Base-by-base conservation (phyloP, 2,797 vertebrate species). In the Cryptoprocta ferox region DNA sequence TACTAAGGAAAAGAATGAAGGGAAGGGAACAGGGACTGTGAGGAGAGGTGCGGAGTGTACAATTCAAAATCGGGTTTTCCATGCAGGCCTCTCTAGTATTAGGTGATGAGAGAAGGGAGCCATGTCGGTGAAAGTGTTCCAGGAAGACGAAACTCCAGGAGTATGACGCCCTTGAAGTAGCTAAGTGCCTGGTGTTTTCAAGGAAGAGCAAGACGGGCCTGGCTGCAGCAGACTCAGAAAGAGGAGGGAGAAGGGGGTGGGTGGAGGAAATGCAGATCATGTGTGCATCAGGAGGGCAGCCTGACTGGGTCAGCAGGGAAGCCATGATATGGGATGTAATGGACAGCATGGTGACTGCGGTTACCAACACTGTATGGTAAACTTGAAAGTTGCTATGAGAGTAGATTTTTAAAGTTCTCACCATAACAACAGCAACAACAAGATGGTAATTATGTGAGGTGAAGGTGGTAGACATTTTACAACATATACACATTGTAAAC, bases 61-160 rank as follows among this genome's bases (percentile, higher is more conserved):
- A 89, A 50, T 56, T 83, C 26, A 73, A 78, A 85, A 59, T 2
- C 30, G 6, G 13, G 14, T 79, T 84, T 53, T 83, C 68, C 30
- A 81, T 73, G 63, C 76, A 92, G 56, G 26, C 32, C 18, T 85
- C 71, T 70, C 28, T 18, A 24, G 19, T 37, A 12, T 28, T 92
- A 42, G 14, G 48, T 28, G 86, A 89, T 30, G 21, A 88, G 53
- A 50, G 70, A 42, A 93, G 37, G 95, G 7, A 63, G 50, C 89
- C 63, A 61, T 4, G 3, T 8, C n/a, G 70, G 21, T 53, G 39
- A 68, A 63, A 75, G 59, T n/a, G 28, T 45, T 42, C 61, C 78
- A 71, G 68, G n/a, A 96, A 84, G 37, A 70, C 2, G 39, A 42
- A 48, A 78, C 39, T 89, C 73, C 28, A 48, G 73, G 73, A 91